Percentiles rank a stretch among this genome's conserved stretches.
Evolutionary conservation across 2,888 invertebrate species (phyloP).

Genomic region (Mayetiola destructor): DNA sequence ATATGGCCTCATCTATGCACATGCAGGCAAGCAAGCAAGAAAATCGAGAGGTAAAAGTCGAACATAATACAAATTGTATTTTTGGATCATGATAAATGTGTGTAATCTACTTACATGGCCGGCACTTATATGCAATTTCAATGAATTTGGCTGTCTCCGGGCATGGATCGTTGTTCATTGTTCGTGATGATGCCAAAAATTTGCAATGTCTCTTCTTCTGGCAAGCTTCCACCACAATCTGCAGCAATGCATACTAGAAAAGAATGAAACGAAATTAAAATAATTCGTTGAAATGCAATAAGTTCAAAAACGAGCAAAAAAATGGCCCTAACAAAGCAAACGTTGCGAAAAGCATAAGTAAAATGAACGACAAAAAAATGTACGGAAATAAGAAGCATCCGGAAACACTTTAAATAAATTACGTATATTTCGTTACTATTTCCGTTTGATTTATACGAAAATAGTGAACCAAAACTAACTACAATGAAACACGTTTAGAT

Average conservation of each 20-base stretch:
- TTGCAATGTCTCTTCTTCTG: slow-evolving; percentile 86
- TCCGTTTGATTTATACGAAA: no score
- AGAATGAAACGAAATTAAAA: slow-evolving; percentile 23
- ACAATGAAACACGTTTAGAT: no score
- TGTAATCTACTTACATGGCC: slow-evolving; percentile 67
- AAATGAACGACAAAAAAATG: no score
- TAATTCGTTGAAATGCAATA: neutral
- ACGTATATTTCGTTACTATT: slow-evolving; percentile 7
- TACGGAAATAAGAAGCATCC: neutral
- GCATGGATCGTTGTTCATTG: slow-evolving; percentile 82
- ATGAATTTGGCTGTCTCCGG: slow-evolving; percentile 84
- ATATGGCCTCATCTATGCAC: no score
- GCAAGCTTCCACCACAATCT: slow-evolving; percentile 87
- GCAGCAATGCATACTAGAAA: slow-evolving; percentile 68
- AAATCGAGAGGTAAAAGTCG: no score
- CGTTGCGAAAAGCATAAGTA: no score
- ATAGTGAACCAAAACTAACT: no score
- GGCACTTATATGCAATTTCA: slow-evolving; percentile 91
- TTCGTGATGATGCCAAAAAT: slow-evolving; percentile 76
- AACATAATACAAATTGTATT: no score
- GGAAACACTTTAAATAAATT: slow-evolving; percentile 12
- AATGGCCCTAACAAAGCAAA: no score
- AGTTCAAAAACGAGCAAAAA: neutral
- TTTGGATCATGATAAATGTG: slow-evolving; percentile 9
- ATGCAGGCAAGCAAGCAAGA: no score